Percentiles rank a stretch among this genome's conserved stretches.
These are phyloP conservation scores for Elymnias hypermnestra DNA, from an alignment of 1,140 invertebrate genomes.

Conservation along the genomic window DNA sequence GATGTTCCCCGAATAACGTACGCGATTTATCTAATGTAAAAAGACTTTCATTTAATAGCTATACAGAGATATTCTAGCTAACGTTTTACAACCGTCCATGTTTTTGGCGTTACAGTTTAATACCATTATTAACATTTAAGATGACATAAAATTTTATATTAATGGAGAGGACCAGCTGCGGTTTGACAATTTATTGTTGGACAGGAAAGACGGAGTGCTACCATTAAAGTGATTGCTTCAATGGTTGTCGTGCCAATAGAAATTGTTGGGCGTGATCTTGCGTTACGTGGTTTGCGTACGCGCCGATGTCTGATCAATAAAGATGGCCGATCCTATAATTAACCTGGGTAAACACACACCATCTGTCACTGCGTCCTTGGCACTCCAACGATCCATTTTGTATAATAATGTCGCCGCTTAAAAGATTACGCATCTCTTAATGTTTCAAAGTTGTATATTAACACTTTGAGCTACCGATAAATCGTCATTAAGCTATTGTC, in stretches of 20 bases:
- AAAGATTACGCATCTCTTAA: conserved; percentile 19
- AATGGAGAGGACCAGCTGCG: conserved; percentile 53
- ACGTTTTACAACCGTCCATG: conserved; percentile 58
- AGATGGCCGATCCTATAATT: conserved; percentile 50
- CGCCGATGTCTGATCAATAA: conserved; percentile 56
- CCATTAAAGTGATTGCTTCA: conserved; percentile 37
- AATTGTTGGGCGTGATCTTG: conserved; percentile 44
- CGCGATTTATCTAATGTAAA: conserved; percentile 73
- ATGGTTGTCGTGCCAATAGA: conserved; percentile 41
- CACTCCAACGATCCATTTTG: conserved; percentile 26
- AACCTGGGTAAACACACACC: conserved; percentile 38
- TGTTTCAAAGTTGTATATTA: conserved; percentile 22
- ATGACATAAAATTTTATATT: conserved; percentile 63
- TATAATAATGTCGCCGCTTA: conserved; percentile 23
- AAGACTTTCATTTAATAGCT: conserved; percentile 74
- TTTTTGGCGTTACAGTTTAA: conserved; percentile 59
- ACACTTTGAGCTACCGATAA: conserved; percentile 26
- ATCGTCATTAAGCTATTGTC: conserved; percentile 47
- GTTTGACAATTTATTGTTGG: conserved; percentile 48
- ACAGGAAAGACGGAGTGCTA: conserved; percentile 32
- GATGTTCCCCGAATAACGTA: conserved; percentile 66
- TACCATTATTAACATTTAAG: conserved; percentile 57
- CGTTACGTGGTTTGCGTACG: conserved; percentile 23
- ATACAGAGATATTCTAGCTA: conserved; percentile 60
- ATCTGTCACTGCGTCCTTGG: conserved; percentile 49